Evolutionary conservation across 2,113 vertebrate genomes (phyloP), one percentile per base, ranked within the genome.

Genomic region (Chloebia gouldiae): DNA sequence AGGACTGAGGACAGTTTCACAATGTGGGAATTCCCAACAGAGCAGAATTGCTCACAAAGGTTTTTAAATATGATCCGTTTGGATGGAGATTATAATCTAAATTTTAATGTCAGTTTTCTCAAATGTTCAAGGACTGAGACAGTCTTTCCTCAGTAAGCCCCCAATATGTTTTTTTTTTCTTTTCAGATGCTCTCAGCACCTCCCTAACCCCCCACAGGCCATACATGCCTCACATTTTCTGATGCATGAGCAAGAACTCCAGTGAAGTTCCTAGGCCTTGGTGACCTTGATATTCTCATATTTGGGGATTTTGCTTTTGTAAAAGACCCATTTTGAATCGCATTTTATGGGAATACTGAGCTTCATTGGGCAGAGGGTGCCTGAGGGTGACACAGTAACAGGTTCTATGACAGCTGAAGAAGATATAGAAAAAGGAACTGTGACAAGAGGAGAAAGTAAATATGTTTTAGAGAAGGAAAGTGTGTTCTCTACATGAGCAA

Each of bases 361-460:
- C 11, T 87, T 85, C 7, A 44, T 57, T n/a, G 49, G 61, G 4
- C 24, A 68, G 40, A 21, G 59, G 42, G 10, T 18, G 7, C 37
- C 31, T 0, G 0, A 51, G 30, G 7, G 6, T 60, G 44, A n/a
- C 20, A 10, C 28, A 22, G 22, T 31, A 39, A 28, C 20, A 60
- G 25, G 22, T 73, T 45, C n/a, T 50, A 6, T 50, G 13, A 9
- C 7, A 81, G 17, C 39, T 64, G 33, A 45, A 71, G 35, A 69
- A 45, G 50, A 50, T 19, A 15, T 37, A 40, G 50, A 51, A 31
- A 33, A 71, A 80, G 30, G 45, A 88, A 24, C 54, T 31, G 10
- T 49, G 53, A 13, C 24, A 77, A 60, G 22, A 44, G 30, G 13
- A 68, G 39, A 83, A 40, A 86, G 77, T 25, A 63, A 69, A 66